Percentiles rank a stretch among this genome's conserved stretches.
Evolutionary conservation across 2,888 invertebrate species (phyloP).

Genomic region (Amblyteles armatorius): DNA sequence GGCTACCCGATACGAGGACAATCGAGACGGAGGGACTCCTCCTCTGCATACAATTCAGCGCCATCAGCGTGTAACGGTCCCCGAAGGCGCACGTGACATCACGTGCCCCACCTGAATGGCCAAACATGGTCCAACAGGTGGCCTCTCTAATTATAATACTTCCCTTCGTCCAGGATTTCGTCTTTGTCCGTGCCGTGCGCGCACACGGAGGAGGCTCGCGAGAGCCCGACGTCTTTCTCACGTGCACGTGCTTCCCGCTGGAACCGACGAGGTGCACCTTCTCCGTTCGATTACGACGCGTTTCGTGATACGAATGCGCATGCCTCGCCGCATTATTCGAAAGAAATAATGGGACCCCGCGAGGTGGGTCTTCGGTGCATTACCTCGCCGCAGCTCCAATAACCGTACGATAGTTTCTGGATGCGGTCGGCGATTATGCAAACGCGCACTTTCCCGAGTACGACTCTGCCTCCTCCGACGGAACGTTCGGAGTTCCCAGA

Average conservation of each 20-base stretch:
- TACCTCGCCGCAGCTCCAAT: not conserved
- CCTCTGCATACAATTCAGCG: slow-evolving; percentile 69
- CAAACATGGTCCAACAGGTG: slow-evolving; percentile 72
- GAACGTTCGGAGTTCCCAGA: slow-evolving; percentile 31
- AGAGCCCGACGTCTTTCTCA: slow-evolving; percentile 13
- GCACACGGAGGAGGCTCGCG: not conserved
- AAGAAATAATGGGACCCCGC: not conserved
- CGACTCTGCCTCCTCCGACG: slow-evolving; percentile 8
- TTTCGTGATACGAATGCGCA: slow-evolving; percentile 7
- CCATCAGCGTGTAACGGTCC: slow-evolving; percentile 72
- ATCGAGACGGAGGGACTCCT: slow-evolving; percentile 64
- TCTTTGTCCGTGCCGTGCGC: slow-evolving; percentile 44
- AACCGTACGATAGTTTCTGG: not conserved
- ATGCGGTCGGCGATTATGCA: slow-evolving; percentile 54
- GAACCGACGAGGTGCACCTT: not conserved
- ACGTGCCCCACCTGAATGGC: slow-evolving; percentile 72
- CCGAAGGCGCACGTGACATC: slow-evolving; percentile 74
- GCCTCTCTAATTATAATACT: slow-evolving; percentile 67
- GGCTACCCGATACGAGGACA: slow-evolving; percentile 74
- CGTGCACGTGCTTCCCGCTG: slow-evolving; percentile 1
- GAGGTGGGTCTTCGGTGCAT: not conserved
- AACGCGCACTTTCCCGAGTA: slow-evolving; percentile 37
- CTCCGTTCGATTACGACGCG: not conserved
- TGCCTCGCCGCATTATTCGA: not conserved
- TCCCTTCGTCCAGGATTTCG: slow-evolving; percentile 46